Conservation (phyloP, 1,140 invertebrate species). For the Drosophila aff. region DNA sequence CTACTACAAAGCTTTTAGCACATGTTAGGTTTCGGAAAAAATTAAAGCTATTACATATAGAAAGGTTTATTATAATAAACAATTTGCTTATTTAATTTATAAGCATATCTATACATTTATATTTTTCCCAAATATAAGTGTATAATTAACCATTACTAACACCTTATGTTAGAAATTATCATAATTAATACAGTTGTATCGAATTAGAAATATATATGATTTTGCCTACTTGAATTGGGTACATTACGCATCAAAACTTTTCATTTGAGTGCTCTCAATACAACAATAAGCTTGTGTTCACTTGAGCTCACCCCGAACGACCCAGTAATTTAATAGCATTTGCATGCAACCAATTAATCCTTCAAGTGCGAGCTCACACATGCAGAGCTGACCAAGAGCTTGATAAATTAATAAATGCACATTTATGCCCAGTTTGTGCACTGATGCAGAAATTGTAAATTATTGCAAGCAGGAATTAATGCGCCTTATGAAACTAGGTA, state of each 20-base stretch:
- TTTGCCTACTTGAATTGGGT: neutral
- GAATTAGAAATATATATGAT: neutral
- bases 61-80: neutral
- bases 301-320: conserved; percentile 15
- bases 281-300: conserved; percentile 5
- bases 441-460: conserved; percentile 60
- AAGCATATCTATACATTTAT: neutral
- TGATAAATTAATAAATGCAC: conserved; percentile 50
- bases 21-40: neutral
- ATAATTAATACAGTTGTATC: neutral
- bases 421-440: conserved; percentile 62
- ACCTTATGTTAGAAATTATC: too few relatives aligned
- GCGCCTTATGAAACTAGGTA: neutral
- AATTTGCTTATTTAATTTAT: too few relatives aligned
- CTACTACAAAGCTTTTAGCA: neutral
- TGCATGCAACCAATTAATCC: conserved; percentile 68
- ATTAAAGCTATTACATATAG: neutral
- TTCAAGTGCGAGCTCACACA: conserved; percentile 49
- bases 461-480: conserved; percentile 48
- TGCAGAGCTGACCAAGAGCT: conserved; percentile 11
- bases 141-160: neutral
- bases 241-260: conserved; percentile 13
- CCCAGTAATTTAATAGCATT: conserved; percentile 52
- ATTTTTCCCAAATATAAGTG: neutral
- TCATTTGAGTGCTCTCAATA: conserved; percentile 6